Conservation (phyloP, 2,888 invertebrate genomes). For the Erebia epiphron region DNA sequence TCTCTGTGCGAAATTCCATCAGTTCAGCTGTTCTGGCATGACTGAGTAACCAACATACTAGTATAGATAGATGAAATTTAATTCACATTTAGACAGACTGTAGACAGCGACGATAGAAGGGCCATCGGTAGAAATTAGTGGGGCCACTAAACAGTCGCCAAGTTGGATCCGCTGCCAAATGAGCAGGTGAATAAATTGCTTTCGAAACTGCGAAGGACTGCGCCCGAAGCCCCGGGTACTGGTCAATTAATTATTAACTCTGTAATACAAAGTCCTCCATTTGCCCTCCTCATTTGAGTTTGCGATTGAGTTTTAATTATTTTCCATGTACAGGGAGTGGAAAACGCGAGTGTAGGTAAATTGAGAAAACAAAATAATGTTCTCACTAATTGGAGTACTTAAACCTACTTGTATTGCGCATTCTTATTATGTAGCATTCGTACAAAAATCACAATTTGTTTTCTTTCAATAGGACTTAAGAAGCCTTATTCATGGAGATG, state of each 20-base stretch:
- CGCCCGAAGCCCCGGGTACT: slow-evolving; percentile 15
- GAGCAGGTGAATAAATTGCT: slow-evolving; percentile 40
- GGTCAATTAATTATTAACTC: slow-evolving; percentile 27
- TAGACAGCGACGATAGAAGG: slow-evolving; percentile 30
- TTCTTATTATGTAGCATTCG: too few relatives aligned
- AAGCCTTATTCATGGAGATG: too few relatives aligned
- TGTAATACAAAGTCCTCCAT: slow-evolving; percentile 27
- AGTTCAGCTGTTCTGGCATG: too few relatives aligned
- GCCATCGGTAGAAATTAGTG: slow-evolving; percentile 41
- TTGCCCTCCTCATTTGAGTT: slow-evolving; percentile 28
- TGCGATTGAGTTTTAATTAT: slow-evolving; percentile 31
- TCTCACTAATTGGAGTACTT: too few relatives aligned
- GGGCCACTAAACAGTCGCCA: slow-evolving; percentile 39
- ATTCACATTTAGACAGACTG: too few relatives aligned
- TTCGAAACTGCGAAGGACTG: slow-evolving; percentile 33
- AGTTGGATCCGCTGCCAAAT: slow-evolving; percentile 38
- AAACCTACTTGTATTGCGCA: too few relatives aligned
- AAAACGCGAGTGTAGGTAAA: background rate
- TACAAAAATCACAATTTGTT: too few relatives aligned
- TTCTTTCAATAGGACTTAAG: too few relatives aligned
- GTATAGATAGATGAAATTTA: too few relatives aligned
- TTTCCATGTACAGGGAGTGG: background rate
- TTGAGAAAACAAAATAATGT: background rate
- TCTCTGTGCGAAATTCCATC: too few relatives aligned
- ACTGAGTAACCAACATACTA: too few relatives aligned